phyloP scores from a whole-genome alignment of 2,113 vertebrate genomes.

The Thryonomys swinderianus region DNA sequence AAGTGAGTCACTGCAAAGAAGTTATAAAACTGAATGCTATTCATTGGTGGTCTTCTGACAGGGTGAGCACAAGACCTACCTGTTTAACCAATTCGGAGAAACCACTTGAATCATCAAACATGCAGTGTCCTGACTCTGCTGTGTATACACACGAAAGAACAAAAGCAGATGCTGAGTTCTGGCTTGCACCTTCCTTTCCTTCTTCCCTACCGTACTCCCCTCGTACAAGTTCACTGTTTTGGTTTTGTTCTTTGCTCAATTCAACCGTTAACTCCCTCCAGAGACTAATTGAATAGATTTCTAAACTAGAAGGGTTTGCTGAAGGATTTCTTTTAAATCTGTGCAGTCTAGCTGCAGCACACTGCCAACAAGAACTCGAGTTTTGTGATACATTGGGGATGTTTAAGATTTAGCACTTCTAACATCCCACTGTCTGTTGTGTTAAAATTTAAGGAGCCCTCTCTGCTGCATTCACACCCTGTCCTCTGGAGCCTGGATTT shows the following conservation, averaged over 20 bases:
- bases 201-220: background rate
- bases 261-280: background rate
- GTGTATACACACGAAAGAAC: background rate
- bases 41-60: background rate
- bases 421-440: background rate
- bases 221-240: background rate
- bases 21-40: background rate
- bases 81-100: conserved; percentile 18
- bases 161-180: background rate
- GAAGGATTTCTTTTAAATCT: conserved; percentile 45
- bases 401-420: conserved; percentile 3
- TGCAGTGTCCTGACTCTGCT: background rate
- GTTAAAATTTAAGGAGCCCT: background rate
- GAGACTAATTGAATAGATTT: conserved; percentile 45
- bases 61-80: background rate
- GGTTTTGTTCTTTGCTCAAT: background rate
- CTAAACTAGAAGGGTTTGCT: conserved; percentile 46
- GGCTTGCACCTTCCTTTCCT: background rate
- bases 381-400: background rate
- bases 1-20: background rate
- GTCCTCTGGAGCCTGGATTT: background rate
- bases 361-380: conserved; percentile 13
- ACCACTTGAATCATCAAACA: background rate
- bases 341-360: background rate
- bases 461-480: background rate